Base-by-base conservation (phyloP, 1,140 invertebrate genomes). In the Choristoneura fumiferana region DNA sequence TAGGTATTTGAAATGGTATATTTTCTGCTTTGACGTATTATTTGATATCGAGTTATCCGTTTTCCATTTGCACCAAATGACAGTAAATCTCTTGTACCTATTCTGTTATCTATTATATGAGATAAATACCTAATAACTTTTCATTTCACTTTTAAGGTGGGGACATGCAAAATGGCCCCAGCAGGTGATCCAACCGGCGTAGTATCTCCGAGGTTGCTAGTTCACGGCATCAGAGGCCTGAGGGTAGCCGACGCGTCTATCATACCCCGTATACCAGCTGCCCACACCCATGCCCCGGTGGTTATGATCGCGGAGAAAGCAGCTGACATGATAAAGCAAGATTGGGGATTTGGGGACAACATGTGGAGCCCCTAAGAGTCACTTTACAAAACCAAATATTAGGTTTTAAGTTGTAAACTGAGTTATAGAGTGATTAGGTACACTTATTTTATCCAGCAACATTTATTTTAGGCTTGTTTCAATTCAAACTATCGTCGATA, bases 121-220 rank as follows among this genome's bases (percentile, higher is more conserved):
- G 22, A 6, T 29, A 29, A 29, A 57, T 54, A 15, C 4, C 2
- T 33, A 13, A 18, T 40, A 39, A 57, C 39, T 2, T 18, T 14
- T 37, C 15, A 17, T 29, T 54, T 56, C 17, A 13, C 18, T 66
- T 58, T 68, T 29, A 67, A 89, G 86, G 81, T 94, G 0, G 94
- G 95, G 6, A 95, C 94, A 0, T 94, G 94, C 36, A 96, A 96
- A 87, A 98, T 98, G 96, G 96, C 95, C 0, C 93, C 94, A 2
- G 61, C 84, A 0, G 84, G 62, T 0, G 96, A 97, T 71, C 93
- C 92, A 0, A 92, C 92, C 71, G 94, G 95, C 0, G 96, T 98
- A 0, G 95, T 97, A 0, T 95, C 97, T 78, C 93, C 95, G 0
- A 87, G 93, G 22, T 84, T 98, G 5, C 65, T 72, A 17, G 90